Base-by-base conservation (phyloP, 2,888 invertebrate species). In the Rotaria magnacalcarata region DNA sequence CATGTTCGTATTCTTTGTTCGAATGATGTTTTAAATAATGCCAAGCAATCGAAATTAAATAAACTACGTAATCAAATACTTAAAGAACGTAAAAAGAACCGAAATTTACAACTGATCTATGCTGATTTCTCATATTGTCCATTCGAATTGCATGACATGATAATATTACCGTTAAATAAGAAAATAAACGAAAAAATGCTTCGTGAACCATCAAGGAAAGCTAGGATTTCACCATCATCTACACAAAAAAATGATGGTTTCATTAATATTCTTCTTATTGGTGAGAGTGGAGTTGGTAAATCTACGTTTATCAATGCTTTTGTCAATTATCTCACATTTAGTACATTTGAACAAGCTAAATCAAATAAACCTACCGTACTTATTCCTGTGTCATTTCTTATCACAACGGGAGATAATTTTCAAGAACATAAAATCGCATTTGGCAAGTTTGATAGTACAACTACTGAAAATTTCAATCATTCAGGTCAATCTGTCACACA, bases 301-400 rank as follows among this genome's bases (percentile, higher is more conserved):
- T 80, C 75, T 0, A 80, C 75, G 8, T 80, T 80, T 80, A 80
- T 80, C 47, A 80, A 80, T 80, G 47, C 43, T 47, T 47, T 80
- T 41, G 21, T 11, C 8, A 80, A 80, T 16, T 80, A 80, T n/a
- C 21, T 47, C 8, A 80, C 75, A 47, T 80, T 80, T 11, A 21
- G 24, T 43, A 80, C 43, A 21, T 5, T 80, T 2, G 47, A 47
- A 41, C 43, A 43, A 47, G 75, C 75, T 16, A 16, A 80, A 47
- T 21, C 11, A 8, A 43, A 80, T 4, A 47, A 21, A 47, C 47
- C 75, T 4, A 6, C 21, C 21, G 47, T 47, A 7, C 21, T n/a
- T 47, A 80, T 80, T 14, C 47, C 75, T 5, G 75, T 74, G 3
- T 14, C 34, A 41, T 41, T 34, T 41, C n/a, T 74, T 41, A 34